Base-by-base conservation (phyloP, 2,888 invertebrate species). In the Embidobia sp. region DNA sequence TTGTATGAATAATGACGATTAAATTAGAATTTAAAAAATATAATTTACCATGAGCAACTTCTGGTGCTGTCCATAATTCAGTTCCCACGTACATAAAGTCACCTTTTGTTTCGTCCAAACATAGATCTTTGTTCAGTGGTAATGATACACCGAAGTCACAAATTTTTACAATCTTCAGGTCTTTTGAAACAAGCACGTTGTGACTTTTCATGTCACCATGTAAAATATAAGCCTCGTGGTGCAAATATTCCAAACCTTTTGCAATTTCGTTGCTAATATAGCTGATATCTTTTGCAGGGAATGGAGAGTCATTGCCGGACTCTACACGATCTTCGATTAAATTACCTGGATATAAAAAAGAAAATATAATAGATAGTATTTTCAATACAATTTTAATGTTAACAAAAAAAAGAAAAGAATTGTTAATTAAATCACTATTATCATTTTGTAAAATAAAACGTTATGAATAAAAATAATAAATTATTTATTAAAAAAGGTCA, bases 121-220 rank as follows among this genome's bases (percentile, higher is more conserved):
- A 92, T 16, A 95, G 85, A 1, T 90, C 91, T 73, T 93, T 90
- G 42, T 93, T 93, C 1, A 96, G 87, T 0, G 94, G 94, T 73
- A 96, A 83, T 16, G 94, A 93, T n/a, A 95, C 95, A 1, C 96
- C 96, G 87, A 96, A 96, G 89, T 96, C 96, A 82, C 96, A 96
- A 11, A 96, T 89, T 87, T 97, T 96, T 79, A 95, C 94, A 1
- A 92, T 91, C 19, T 92, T 91, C 86, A 95, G 95, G 85, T 95
- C 92, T 7, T 93, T 94, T 78, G 95, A 95, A 0, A 96, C 91
- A 0, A 97, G 91, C 35, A 97, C 90, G 86, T 97, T 97, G 85
- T 93, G 94, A 0, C 96, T 96, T 89, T 97, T 96, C 31, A 97
- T 90, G 87, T 97, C 97, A 19, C 96, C 95, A 76, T 97, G 97